Evolutionary conservation across 2,113 vertebrate species (phyloP).

Genomic region (Hoplias malabaricus): DNA sequence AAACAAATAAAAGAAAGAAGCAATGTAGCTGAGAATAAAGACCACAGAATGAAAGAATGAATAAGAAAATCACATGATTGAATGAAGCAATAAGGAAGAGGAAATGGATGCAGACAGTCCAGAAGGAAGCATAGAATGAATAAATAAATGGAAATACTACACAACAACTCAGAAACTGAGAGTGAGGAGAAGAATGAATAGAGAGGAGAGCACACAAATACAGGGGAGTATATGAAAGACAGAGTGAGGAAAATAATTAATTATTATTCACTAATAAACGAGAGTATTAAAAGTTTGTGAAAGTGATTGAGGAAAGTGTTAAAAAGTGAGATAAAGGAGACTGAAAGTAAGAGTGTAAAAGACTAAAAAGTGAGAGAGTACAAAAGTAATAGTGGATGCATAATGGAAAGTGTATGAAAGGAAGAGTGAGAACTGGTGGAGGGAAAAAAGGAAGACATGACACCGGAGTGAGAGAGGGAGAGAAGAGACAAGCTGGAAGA

Average conservation of each 20-base stretch:
- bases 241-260: neutral
- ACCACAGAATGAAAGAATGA: neutral
- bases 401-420: no score
- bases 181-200: neutral
- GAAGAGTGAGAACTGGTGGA: neutral
- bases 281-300: neutral
- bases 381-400: neutral
- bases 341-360: neutral
- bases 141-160: no score
- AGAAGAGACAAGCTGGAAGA: neutral
- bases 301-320: neutral
- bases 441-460: neutral
- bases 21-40: neutral
- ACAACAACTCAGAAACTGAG: no score
- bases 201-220: neutral
- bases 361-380: neutral
- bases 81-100: neutral
- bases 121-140: neutral
- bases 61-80: neutral
- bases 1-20: no score
- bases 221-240: neutral
- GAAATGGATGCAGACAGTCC: no score
- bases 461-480: no score
- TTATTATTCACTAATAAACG: neutral
- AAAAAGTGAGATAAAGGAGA: neutral